Base-by-base conservation (phyloP, 1,140 invertebrate species). In the Drosophila pallidifrons region DNA sequence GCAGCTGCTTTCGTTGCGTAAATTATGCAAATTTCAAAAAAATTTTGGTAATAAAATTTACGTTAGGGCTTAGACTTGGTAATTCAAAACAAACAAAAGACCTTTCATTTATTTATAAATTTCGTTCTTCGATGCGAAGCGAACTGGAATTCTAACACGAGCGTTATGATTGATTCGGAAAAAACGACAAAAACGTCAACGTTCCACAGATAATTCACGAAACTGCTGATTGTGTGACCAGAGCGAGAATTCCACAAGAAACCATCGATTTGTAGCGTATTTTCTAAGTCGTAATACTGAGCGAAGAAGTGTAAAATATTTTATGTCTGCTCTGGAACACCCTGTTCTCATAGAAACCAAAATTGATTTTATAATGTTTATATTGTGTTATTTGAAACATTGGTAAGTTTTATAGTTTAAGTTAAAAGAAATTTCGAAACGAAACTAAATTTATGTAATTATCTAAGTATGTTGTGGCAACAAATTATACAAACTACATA, bases 1-100 rank as follows among this genome's bases (percentile, higher is more conserved):
- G 65, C 78, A 71, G 78, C 66, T 76, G 78, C 73, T 81, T 81
- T 70, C 65, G 80, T 82, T 82, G 80, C 80, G 80, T 82, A 82
- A 82, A 82, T 75, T 67, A 75, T 75, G 75, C 80, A 71, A 82
- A 82, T 38, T 38, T 38, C 35, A 38, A 38, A 16, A 1, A 45
- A 58, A 20, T 52, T 25, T 25, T 16, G 16, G 5, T 28, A 47
- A 6, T 10, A 54, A 7, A 55, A 41, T 30, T 49, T 28, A 7
- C 47, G 32, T 38, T 1, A 30, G n/a, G 3, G 11, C 60, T 64
- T 57, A 49, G 16, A 54, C 13, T 57, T 57, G 35, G 15, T 25
- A 15, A 32, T 25, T 47, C 5, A 47, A 47, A 16, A 47, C 49
- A 20, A 7, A 46, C 20, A 51, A 63, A 32, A 60, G 54, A 43